phyloP scores from a whole-genome alignment of 2,888 invertebrate species.

The Zhuqinia jingwanae region DNA sequence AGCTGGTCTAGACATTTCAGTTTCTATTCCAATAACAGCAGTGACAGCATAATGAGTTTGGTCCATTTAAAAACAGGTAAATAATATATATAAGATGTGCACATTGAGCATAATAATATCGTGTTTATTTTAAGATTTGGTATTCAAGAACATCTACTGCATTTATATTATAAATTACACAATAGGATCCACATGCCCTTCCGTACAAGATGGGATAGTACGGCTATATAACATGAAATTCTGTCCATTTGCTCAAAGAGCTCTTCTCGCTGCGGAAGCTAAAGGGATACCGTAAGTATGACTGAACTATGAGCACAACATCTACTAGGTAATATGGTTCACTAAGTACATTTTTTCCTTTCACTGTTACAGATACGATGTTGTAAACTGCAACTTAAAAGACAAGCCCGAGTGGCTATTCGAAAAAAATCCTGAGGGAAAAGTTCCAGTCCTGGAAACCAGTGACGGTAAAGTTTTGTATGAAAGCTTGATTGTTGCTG shows the following conservation, averaged over 20 bases:
- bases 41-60: slow-evolving; percentile 35
- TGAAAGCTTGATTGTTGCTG: slow-evolving; percentile 90
- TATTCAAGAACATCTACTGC: neutral
- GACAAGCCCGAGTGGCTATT: slow-evolving; percentile 91
- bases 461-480: slow-evolving; percentile 84
- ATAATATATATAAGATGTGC: too few relatives aligned
- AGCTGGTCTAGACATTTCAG: slow-evolving; percentile 27
- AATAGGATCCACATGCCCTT: slow-evolving; percentile 10
- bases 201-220: slow-evolving; percentile 68
- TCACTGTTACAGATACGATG: slow-evolving; percentile 82
- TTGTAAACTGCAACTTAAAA: slow-evolving; percentile 84
- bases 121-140: too few relatives aligned
- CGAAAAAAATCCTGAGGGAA: slow-evolving; percentile 82
- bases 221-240: slow-evolving; percentile 82
- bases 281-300: slow-evolving; percentile 80
- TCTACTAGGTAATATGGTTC: neutral
- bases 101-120: neutral
- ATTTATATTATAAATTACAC: neutral
- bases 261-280: slow-evolving; percentile 80
- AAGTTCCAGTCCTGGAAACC: slow-evolving; percentile 90
- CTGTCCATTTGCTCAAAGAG: slow-evolving; percentile 81
- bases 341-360: neutral
- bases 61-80: slow-evolving; percentile 48
- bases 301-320: neutral
- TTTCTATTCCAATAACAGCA: slow-evolving; percentile 22